A percentile compares a stretch with the other conserved stretches of the same genome.
Conservation (phyloP, 2,888 invertebrate species). For the Xylota sylvarum region DNA sequence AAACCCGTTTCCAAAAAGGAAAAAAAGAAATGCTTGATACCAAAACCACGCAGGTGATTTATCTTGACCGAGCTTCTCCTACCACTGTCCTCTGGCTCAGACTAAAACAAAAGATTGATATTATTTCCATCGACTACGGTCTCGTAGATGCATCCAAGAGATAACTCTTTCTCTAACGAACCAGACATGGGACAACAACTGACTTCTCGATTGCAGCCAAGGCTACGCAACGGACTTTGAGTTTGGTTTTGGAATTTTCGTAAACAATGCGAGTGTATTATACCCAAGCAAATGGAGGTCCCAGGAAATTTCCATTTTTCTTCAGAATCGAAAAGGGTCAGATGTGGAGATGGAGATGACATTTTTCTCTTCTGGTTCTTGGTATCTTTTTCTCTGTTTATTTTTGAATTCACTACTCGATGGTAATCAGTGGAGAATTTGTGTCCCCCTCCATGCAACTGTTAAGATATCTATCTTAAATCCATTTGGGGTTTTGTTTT, state of each 20-base stretch:
- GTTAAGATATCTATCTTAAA: conserved; percentile 44
- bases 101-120: conserved; percentile 77
- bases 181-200: conserved; percentile 58
- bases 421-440: conserved; percentile 61
- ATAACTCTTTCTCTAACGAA: conserved; percentile 75
- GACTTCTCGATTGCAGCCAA: conserved; percentile 29
- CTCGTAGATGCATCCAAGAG: conserved; percentile 63
- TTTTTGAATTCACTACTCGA: conserved; percentile 17
- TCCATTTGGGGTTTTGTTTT: conserved; percentile 28
- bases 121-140: conserved; percentile 63
- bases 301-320: conserved; percentile 75
- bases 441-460: conserved; percentile 46
- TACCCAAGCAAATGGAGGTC: conserved; percentile 24
- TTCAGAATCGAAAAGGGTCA: conserved; percentile 75
- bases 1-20: conserved; percentile 56
- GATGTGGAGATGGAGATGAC: conserved; percentile 66
- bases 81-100: neutral
- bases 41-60: conserved; percentile 63
- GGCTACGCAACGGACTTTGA: neutral
- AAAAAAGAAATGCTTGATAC: conserved; percentile 28
- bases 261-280: conserved; percentile 31
- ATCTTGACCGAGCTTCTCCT: conserved; percentile 44
- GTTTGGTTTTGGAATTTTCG: conserved; percentile 41
- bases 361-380: conserved; percentile 42
- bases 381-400: conserved; percentile 28